Evolutionary conservation across 2,888 invertebrate genomes (phyloP).

Genomic region (Orchesellides sinensis): DNA sequence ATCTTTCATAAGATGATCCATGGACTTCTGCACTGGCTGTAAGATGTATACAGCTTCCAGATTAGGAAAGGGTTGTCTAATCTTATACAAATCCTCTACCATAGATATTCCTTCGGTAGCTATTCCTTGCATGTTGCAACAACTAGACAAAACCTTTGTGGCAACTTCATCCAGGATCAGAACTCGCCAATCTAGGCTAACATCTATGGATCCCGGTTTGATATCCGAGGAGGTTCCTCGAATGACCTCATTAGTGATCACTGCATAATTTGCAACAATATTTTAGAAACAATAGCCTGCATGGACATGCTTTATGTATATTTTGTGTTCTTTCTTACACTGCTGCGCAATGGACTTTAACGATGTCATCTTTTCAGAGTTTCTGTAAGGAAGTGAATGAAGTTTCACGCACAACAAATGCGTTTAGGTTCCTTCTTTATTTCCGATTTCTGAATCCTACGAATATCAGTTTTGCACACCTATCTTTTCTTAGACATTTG

Average conservation of each 20-base stretch:
- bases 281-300: background rate
- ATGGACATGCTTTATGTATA: background rate
- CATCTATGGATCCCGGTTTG: slow-evolving; percentile 20
- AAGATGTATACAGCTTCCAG: slow-evolving; percentile 72
- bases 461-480: too few relatives aligned
- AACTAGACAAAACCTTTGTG: slow-evolving; percentile 71
- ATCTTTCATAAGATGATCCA: slow-evolving; percentile 64
- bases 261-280: slow-evolving; percentile 76
- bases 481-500: background rate
- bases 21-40: slow-evolving; percentile 60
- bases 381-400: too few relatives aligned
- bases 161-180: slow-evolving; percentile 69
- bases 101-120: slow-evolving; percentile 72
- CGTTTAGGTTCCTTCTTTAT: background rate
- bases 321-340: background rate
- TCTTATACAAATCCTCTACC: slow-evolving; percentile 72
- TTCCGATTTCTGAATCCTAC: background rate
- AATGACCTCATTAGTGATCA: slow-evolving; percentile 70
- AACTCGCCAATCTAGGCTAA: slow-evolving; percentile 62
- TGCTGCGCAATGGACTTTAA: background rate
- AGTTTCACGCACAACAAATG: too few relatives aligned
- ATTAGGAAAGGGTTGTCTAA: slow-evolving; percentile 70
- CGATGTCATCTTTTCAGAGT: background rate
- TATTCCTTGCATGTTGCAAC: slow-evolving; percentile 72
- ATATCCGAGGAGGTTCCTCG: slow-evolving; percentile 32